Evolutionary conservation across 2,797 vertebrate genomes (phyloP), one percentile per base, ranked within the genome.

Genomic region (Meriones psammophilus): DNA sequence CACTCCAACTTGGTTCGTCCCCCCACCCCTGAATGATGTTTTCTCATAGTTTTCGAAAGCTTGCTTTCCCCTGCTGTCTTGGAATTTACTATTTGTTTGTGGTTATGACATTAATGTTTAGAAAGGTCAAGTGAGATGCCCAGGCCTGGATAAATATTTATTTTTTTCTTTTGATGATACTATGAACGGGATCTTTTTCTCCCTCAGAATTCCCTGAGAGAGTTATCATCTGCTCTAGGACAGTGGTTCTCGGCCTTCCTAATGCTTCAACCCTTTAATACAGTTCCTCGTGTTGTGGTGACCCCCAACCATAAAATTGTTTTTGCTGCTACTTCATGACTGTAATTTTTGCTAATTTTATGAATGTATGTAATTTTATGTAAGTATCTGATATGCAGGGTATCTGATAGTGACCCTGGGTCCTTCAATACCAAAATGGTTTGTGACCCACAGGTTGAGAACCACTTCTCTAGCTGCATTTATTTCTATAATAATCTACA

Each of bases 71-170:
- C 81, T 87, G 69, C 30, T 68, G 64, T 92, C 69, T 94, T 92
- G 74, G 85, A 97, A 92, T 62, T 85, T 92, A 58, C 50, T 94
- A 93, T 97, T 94, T 96, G 92, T 92, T 95, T 97, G 84, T 95
- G 89, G 88, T 83, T 94, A 90, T 54, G 62, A 73, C 83, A 93
- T 73, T 94, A 92, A 92, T 87, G 54, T 89, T 97, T 94, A 96
- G 60, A 95, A 96, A 97, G 89, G 95, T 95, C 96, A 96, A 89
- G 96, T 91, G 69, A 92, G 93, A 96, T 95, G 92, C 92, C 92
- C 54, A 71, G 33, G 68, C 56, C 68, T 36, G 92, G 74, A 60
- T 92, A 95, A 95, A 92, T 94, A 39, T 79, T 92, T 58, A 8
- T 76, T 15, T 14, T 58, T 77, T 96, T 71, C 93, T 83, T 84